Evolutionary conservation across 1,140 invertebrate genomes (phyloP).

Genomic region (Eriosoma lanigerum): DNA sequence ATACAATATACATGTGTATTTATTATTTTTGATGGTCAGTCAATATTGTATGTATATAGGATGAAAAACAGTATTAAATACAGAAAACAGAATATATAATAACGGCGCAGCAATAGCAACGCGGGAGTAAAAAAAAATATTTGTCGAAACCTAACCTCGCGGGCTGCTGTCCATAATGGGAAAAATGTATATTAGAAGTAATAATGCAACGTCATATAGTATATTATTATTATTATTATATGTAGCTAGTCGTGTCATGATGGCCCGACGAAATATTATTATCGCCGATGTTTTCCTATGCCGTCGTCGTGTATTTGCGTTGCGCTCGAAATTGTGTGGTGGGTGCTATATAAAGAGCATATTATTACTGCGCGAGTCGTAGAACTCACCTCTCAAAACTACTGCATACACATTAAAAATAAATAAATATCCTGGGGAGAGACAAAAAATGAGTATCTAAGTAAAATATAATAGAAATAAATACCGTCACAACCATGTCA

Average conservation of each 20-base stretch:
- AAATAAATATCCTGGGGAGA: too few relatives aligned
- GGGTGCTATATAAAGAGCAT: too few relatives aligned
- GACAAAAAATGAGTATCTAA: too few relatives aligned
- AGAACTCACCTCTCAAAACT: too few relatives aligned
- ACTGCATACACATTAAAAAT: too few relatives aligned
- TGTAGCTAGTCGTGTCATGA: not conserved
- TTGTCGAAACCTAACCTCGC: slow-evolving; percentile 1
- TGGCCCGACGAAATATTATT: slow-evolving; percentile 26
- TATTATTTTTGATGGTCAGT: not conserved
- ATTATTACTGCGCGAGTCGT: too few relatives aligned
- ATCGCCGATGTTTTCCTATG: slow-evolving; percentile 34
- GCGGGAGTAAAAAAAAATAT: slow-evolving; percentile 5
- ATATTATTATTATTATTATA: not conserved
- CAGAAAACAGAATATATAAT: too few relatives aligned
- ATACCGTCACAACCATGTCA: too few relatives aligned
- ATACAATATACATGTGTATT: not conserved
- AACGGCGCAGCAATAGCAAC: too few relatives aligned
- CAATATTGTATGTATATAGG: not conserved
- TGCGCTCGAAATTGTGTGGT: slow-evolving; percentile 13
- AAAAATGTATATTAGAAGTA: slow-evolving; percentile 30
- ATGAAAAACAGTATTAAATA: not conserved
- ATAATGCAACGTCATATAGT: slow-evolving; percentile 21
- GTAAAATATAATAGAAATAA: too few relatives aligned
- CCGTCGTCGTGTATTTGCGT: slow-evolving; percentile 32
- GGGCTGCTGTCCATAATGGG: not conserved